Evolutionary conservation across 2,888 invertebrate genomes (phyloP), one percentile per base, ranked within the genome.

Genomic region (Andrena praecox): DNA sequence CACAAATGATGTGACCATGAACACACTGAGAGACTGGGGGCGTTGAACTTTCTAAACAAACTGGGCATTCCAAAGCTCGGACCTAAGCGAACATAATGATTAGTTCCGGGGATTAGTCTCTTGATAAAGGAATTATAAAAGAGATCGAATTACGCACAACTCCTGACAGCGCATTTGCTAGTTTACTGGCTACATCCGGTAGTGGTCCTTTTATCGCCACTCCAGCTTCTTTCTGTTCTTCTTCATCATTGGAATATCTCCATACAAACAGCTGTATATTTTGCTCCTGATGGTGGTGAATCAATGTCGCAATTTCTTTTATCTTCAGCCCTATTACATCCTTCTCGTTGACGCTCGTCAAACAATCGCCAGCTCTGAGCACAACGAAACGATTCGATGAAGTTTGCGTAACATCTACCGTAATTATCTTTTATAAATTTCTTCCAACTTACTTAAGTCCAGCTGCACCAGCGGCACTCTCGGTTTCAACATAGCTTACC

Each of bases 401-500:
- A 29, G 8, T 59, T 20, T 31, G n/a, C 10, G 35, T 52, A 27
- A 42, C 33, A 54, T 42, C 27, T 24, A 29, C 29, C 29, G 12
- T 42, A 42, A n/a, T 12, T 56, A 5, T 35, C 33, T 20, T 8
- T 69, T 8, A 62, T n/a, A 33, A 60, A 35, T n/a, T 10, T 29
- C 0, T 31, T 76, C 35, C 50, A 29, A 42, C 48, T 71, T 90
- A 93, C 93, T 95, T 96, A 62, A 97, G 92, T 0, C 97, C 97
- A 0, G 96, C 96, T 0, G 91, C 80, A 74, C 96, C 95, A 0
- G 97, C 97, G 74, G 96, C 94, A 1, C 96, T 96, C 6, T 94
- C 95, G 0, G 92, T 90, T 27, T 96, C 96, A 29, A 97, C 96
- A 72, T 95, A 96, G 76, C 95, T 96, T 16, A 97, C 96, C 97